A percentile compares a stretch with the other conserved stretches of the same genome.
These are phyloP conservation scores for Volucella bombylans DNA, from an alignment of 2,888 invertebrate genomes.

Conservation along the genomic window DNA sequence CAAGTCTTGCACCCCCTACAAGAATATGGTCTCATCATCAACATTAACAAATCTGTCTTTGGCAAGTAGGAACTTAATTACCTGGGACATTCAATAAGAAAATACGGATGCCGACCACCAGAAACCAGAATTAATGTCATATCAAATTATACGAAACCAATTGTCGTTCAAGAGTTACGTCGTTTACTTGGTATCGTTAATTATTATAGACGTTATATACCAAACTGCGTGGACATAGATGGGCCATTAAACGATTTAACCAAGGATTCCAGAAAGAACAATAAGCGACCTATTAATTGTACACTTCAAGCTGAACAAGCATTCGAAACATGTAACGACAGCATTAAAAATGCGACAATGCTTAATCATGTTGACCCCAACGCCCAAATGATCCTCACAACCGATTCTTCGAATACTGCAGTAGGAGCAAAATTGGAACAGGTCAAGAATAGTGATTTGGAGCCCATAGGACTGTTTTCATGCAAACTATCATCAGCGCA, in stretches of 20 bases:
- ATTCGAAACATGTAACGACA: slow-evolving; percentile 33
- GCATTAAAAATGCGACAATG: slow-evolving; percentile 21
- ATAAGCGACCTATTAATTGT: slow-evolving; percentile 26
- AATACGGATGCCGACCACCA: slow-evolving; percentile 37
- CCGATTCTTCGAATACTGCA: slow-evolving; percentile 23
- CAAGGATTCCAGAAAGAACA: slow-evolving; percentile 28
- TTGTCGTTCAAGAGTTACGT: slow-evolving; percentile 10
- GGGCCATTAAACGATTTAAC: slow-evolving; percentile 26
- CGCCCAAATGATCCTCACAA: slow-evolving; percentile 16
- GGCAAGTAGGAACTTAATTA: neutral
- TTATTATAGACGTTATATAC: slow-evolving; percentile 57
- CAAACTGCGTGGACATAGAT: slow-evolving; percentile 32
- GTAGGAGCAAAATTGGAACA: slow-evolving; percentile 40
- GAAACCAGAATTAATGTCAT: slow-evolving; percentile 41
- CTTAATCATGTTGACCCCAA: slow-evolving; percentile 12
- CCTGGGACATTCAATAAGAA: slow-evolving; percentile 4
- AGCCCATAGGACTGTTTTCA: slow-evolving; percentile 15
- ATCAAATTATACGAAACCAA: slow-evolving; percentile 19
- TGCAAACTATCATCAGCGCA: slow-evolving; percentile 8
- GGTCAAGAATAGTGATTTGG: neutral
- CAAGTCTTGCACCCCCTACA: neutral
- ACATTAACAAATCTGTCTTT: slow-evolving; percentile 6
- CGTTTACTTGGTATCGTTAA: slow-evolving; percentile 32
- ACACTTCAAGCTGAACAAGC: slow-evolving; percentile 18
- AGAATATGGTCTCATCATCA: slow-evolving; percentile 8